Percentiles rank a stretch among this genome's conserved stretches.
Conservation (phyloP, 2,888 invertebrate species). For the Ecdyonurus torrentis region DNA sequence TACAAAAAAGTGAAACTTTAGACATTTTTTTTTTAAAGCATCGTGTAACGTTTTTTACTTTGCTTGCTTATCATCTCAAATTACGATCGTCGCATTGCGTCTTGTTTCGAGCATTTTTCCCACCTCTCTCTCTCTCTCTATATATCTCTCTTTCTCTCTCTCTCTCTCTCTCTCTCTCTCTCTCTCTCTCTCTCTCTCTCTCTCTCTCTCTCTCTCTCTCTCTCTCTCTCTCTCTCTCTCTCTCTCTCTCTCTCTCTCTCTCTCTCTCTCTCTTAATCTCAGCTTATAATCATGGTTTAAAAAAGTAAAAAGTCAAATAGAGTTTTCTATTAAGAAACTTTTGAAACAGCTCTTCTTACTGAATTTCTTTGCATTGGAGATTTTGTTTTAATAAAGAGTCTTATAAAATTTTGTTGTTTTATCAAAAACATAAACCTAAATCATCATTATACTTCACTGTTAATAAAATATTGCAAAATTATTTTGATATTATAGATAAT, state of each 20-base stretch:
- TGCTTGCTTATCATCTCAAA: not conserved
- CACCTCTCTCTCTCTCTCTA: constrained; percentile 4
- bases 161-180: too few species aligned
- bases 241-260: constrained; percentile 4
- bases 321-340: not conserved
- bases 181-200: constrained; percentile 8
- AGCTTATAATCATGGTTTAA: not conserved
- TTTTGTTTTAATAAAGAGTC: not conserved
- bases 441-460: too few species aligned
- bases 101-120: constrained; percentile 10
- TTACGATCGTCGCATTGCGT: not conserved
- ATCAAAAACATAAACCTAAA: too few species aligned
- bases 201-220: constrained; percentile 2
- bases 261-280: constrained; percentile 3
- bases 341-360: not conserved
- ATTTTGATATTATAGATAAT: too few species aligned
- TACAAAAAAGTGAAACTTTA: not conserved
- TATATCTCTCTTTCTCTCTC: constrained; percentile 2
- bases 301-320: not conserved
- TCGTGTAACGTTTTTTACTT: not conserved
- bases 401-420: too few species aligned
- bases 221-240: constrained; percentile 7
- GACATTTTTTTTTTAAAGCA: not conserved
- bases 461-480: too few species aligned
- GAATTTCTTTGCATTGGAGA: not conserved